Evolutionary conservation across 2,113 vertebrate genomes (phyloP).

Genomic region (Seriola aureovittata): DNA sequence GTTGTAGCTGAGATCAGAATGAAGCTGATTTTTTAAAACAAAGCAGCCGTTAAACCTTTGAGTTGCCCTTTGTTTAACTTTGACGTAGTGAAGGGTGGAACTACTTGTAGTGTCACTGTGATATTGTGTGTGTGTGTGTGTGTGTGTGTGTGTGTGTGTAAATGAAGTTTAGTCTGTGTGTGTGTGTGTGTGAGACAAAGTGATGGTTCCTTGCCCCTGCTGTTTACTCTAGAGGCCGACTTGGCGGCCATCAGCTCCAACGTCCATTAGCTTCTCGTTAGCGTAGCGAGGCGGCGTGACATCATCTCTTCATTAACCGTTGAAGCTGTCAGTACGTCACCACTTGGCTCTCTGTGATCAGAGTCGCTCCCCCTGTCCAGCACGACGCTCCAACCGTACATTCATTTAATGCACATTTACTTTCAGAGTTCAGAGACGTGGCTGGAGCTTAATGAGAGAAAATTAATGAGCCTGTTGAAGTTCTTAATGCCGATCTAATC

Average conservation of each 20-base stretch:
- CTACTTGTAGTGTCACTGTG: slow-evolving; percentile 13
- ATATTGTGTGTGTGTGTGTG: slow-evolving; percentile 17
- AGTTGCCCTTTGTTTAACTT: slow-evolving; percentile 33
- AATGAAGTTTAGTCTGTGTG: neutral
- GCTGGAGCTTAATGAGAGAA: slow-evolving; percentile 34
- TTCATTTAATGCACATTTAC: slow-evolving; percentile 29
- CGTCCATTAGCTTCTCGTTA: slow-evolving; percentile 70
- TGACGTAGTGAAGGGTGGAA: slow-evolving; percentile 32
- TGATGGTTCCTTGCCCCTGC: slow-evolving; percentile 77
- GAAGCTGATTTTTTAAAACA: slow-evolving; percentile 49
- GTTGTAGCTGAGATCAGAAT: slow-evolving; percentile 22
- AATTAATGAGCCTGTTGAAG: slow-evolving; percentile 57
- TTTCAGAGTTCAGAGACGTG: slow-evolving; percentile 18
- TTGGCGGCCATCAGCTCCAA: slow-evolving; percentile 44
- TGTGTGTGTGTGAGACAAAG: slow-evolving; percentile 53
- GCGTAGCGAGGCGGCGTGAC: slow-evolving; percentile 41
- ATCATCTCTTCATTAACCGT: slow-evolving; percentile 63
- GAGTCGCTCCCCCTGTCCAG: slow-evolving; percentile 7
- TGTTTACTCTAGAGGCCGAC: slow-evolving; percentile 70
- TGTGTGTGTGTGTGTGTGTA: slow-evolving; percentile 20
- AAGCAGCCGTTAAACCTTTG: slow-evolving; percentile 44
- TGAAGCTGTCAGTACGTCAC: slow-evolving; percentile 45
- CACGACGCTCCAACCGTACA: neutral
- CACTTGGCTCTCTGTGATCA: slow-evolving; percentile 44
- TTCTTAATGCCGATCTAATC: slow-evolving; percentile 43